Percentiles rank a stretch among this genome's conserved stretches.
These are phyloP conservation scores for Drosophila nasuta DNA, from an alignment of 1,140 invertebrate species.

Conservation along the genomic window DNA sequence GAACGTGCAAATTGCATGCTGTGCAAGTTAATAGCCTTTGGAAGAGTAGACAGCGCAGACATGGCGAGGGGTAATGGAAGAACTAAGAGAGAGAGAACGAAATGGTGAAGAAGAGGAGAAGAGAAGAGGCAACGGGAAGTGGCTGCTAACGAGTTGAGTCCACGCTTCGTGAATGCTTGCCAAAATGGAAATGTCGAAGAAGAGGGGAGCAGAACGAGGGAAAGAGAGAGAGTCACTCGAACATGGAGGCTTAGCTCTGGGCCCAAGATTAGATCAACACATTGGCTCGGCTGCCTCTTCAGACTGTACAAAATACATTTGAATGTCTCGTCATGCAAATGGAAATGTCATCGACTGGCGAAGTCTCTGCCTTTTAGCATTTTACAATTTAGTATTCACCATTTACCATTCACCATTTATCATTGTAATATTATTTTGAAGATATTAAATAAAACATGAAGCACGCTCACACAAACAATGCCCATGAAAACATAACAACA, in stretches of 20 bases:
- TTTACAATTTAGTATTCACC: background rate
- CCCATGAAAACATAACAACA: slow-evolving; percentile 8
- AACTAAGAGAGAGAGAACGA: slow-evolving; percentile 3
- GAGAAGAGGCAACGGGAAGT: slow-evolving; percentile 44
- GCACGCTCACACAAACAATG: slow-evolving; percentile 30
- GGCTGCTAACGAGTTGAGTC: slow-evolving; percentile 77
- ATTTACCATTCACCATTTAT: slow-evolving; percentile 33
- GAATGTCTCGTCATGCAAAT: slow-evolving; percentile 70
- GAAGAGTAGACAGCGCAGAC: slow-evolving; percentile 24
- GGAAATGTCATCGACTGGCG: slow-evolving; percentile 51
- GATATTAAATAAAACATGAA: slow-evolving; percentile 77
- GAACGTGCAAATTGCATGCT: slow-evolving; percentile 80
- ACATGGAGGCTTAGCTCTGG: slow-evolving; percentile 5
- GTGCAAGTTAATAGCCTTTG: slow-evolving; percentile 78
- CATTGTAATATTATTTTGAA: slow-evolving; percentile 73
- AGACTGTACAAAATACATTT: slow-evolving; percentile 43
- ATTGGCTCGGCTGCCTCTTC: slow-evolving; percentile 6
- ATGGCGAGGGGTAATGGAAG: background rate
- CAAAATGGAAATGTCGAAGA: background rate
- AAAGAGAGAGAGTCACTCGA: background rate
- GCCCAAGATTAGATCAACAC: slow-evolving; percentile 33
- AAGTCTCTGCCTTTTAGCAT: slow-evolving; percentile 11
- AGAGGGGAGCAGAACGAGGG: background rate
- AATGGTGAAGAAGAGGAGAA: slow-evolving; percentile 1
- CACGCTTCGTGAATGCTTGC: slow-evolving; percentile 39